Base-by-base conservation (phyloP, 2,797 vertebrate species). In the Sus cebifrons region DNA sequence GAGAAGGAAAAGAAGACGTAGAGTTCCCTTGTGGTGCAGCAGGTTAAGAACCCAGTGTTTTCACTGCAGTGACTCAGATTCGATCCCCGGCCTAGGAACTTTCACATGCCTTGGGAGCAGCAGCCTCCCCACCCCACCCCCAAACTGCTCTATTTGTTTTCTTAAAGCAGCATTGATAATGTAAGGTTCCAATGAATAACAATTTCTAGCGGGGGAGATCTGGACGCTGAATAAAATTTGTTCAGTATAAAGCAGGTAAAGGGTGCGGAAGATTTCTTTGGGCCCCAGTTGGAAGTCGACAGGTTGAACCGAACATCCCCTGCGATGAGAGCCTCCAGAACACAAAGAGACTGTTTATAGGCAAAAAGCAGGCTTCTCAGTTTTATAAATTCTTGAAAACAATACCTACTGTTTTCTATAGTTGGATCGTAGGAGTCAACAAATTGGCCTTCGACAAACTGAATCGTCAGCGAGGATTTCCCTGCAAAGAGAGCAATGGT, bases 381-480 rank as follows among this genome's bases (percentile, higher is more conserved):
- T 86, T 85, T 84, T 64, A 52, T 88, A 97, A 82, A 54, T 29
- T 82, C 84, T 90, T 90, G 90, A 95, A 96, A 86, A 97, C 62
- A 93, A 87, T 54, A 99, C 99, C 99, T 98, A 99, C 99, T 99
- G 99, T 99, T 99, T 99, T 99, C 99, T 99, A 99, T 99, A 98
- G 99, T 99, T 89, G 99, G 99, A 98, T 99, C 99, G 91, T 99
- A 99, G 2, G 99, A 99, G 98, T 99, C 99, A 95, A 99, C 99
- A 98, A 99, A 99, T 98, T 99, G 99, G 98, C 99, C 99, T 99
- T 99, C 99, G 97, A 99, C 99, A 98, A 99, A 99, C 98, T 99
- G 99, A 98, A 99, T 99, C 1, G 99, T 99, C 99, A 99, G 98
- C 92, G 99, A 99, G 90, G 99, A 99, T 98, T 99, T 99, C 98